Conservation (phyloP, 2,797 vertebrate genomes). For the Vespertilio murinus region DNA sequence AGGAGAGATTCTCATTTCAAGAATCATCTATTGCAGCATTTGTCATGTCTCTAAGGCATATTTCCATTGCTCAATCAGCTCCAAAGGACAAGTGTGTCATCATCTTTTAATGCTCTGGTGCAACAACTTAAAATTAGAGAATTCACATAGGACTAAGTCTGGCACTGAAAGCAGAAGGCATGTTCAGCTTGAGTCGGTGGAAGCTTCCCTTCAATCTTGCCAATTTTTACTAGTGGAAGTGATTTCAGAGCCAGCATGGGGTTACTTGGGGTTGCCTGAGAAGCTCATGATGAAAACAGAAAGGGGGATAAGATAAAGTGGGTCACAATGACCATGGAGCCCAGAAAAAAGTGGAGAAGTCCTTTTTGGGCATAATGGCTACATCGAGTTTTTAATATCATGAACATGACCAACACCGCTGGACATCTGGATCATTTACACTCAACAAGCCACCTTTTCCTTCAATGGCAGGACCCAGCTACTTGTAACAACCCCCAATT, state of each 20-base stretch:
- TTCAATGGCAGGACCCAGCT: neutral
- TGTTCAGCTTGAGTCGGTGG: neutral
- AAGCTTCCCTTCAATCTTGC: slow-evolving; percentile 32
- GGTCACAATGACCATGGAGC: neutral
- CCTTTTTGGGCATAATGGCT: neutral
- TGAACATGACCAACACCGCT: neutral
- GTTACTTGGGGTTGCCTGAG: slow-evolving; percentile 44
- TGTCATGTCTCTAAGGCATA: slow-evolving; percentile 65
- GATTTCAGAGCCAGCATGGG: slow-evolving; percentile 45
- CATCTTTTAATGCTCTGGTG: slow-evolving; percentile 67
- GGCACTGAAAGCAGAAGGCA: slow-evolving; percentile 44
- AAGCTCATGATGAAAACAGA: slow-evolving; percentile 20
- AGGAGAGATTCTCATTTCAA: slow-evolving; percentile 51
- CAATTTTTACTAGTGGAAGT: slow-evolving; percentile 53
- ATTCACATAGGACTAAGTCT: slow-evolving; percentile 66
- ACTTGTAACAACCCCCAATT: neutral
- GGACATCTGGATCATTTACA: neutral
- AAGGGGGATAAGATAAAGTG: neutral
- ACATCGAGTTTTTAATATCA: neutral
- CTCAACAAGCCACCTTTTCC: neutral
- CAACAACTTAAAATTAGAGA: slow-evolving; percentile 60
- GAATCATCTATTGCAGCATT: slow-evolving; percentile 20
- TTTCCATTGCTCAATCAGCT: slow-evolving; percentile 52
- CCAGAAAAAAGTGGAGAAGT: neutral
- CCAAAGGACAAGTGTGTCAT: slow-evolving; percentile 38